Percentiles rank a stretch among this genome's conserved stretches.
These are phyloP conservation scores for Lepidocolaptes lacrymiger DNA, from an alignment of 2,797 vertebrate genomes.

Conservation along the genomic window DNA sequence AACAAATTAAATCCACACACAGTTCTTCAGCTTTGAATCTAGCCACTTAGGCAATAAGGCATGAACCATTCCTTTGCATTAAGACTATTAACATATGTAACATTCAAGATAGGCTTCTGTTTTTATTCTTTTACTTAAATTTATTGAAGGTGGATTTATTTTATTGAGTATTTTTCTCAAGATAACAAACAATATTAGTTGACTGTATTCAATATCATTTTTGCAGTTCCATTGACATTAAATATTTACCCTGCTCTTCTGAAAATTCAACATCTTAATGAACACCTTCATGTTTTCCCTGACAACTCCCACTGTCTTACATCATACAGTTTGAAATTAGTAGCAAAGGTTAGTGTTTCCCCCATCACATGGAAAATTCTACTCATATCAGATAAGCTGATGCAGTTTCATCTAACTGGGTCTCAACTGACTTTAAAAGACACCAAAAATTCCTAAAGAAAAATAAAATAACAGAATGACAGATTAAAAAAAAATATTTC, in stretches of 20 bases:
- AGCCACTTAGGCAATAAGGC: background rate
- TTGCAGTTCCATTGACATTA: conserved; percentile 3
- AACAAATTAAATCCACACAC: conserved; percentile 47
- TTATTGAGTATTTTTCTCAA: background rate
- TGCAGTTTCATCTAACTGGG: background rate
- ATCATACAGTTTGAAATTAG: background rate
- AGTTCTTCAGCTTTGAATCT: conserved; percentile 9
- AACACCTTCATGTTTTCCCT: conserved; percentile 5
- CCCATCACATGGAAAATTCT: background rate
- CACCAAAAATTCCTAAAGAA: background rate
- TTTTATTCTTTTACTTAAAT: background rate
- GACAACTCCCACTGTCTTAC: background rate
- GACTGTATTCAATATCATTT: background rate
- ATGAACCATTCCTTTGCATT: conserved; percentile 11
- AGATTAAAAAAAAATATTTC: background rate
- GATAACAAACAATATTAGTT: conserved; percentile 7
- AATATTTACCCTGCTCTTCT: conserved; percentile 25
- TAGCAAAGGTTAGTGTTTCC: background rate
- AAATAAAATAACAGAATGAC: background rate
- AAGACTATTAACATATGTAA: background rate
- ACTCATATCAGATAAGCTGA: background rate
- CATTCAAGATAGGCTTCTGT: conserved; percentile 63
- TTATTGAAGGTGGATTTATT: background rate
- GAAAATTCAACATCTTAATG: conserved; percentile 35
- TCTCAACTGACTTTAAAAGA: background rate